These are phyloP conservation scores for Drosophila triauraria DNA, from an alignment of 1,140 invertebrate species.

Conservation along the genomic window DNA sequence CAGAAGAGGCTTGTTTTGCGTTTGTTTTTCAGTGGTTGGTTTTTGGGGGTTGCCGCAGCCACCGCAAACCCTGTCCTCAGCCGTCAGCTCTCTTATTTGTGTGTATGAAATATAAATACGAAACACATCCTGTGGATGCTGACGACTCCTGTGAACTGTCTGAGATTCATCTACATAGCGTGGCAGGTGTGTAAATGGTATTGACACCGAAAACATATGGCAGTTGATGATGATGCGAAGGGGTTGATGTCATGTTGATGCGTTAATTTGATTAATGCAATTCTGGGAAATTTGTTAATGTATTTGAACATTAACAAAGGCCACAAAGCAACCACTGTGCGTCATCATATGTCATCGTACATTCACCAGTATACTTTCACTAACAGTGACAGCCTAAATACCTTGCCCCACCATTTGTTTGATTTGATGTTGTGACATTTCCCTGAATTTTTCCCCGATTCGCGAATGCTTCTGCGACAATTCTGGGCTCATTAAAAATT, in stretches of 20 bases:
- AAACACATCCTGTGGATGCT: constrained; percentile 42
- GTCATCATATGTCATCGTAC: constrained; percentile 15
- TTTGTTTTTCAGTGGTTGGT: constrained; percentile 29
- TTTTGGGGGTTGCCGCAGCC: constrained; percentile 34
- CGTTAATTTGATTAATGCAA: constrained; percentile 32
- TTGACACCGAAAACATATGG: constrained; percentile 45
- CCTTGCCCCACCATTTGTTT: constrained; percentile 19
- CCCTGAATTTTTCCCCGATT: constrained; percentile 9
- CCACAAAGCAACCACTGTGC: not conserved
- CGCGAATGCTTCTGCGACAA: constrained; percentile 40
- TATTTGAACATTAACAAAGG: constrained; percentile 1
- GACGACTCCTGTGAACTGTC: constrained; percentile 45
- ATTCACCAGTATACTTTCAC: constrained; percentile 25
- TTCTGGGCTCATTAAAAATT: constrained; percentile 80
- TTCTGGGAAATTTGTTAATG: not conserved
- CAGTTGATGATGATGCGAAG: not conserved
- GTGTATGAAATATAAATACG: constrained; percentile 37
- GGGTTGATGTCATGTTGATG: constrained; percentile 6
- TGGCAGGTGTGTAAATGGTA: constrained; percentile 51
- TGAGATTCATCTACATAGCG: constrained; percentile 50
- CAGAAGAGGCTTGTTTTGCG: constrained; percentile 39
- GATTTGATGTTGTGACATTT: constrained; percentile 18
- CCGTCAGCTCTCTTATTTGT: constrained; percentile 36
- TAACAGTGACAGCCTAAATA: constrained; percentile 17
- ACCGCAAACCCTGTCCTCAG: constrained; percentile 16